Percentiles rank a stretch among this genome's conserved stretches.
These are phyloP conservation scores for Aulostomus chinensis DNA, from an alignment of 2,797 vertebrate species.

Conservation along the genomic window DNA sequence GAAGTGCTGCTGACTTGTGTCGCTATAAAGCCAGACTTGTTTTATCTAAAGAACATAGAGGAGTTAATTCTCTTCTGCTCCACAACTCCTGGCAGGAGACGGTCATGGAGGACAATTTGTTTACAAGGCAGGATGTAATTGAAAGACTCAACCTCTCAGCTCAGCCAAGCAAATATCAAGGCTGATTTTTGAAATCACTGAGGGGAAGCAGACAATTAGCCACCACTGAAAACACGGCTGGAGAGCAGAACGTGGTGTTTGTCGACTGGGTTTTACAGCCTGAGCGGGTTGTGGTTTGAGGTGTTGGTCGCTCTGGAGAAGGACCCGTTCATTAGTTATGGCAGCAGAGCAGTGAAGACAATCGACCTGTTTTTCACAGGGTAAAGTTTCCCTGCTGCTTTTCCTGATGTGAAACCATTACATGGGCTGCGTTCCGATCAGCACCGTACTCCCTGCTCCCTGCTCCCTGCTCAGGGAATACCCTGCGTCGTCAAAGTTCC, in stretches of 20 bases:
- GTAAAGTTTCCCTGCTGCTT: too few species aligned
- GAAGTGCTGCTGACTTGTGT: slow-evolving; percentile 12
- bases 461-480: too few species aligned
- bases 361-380: too few species aligned
- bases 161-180: slow-evolving; percentile 53
- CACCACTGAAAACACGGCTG: slow-evolving; percentile 35
- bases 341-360: slow-evolving; percentile 18
- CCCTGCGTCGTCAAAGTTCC: too few species aligned
- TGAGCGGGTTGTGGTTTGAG: not conserved
- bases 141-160: slow-evolving; percentile 43
- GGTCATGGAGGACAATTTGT: slow-evolving; percentile 68
- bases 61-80: slow-evolving; percentile 47
- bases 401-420: too few species aligned
- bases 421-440: too few species aligned
- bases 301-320: slow-evolving; percentile 15
- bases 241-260: slow-evolving; percentile 3
- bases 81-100: slow-evolving; percentile 49
- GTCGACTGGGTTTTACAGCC: slow-evolving; percentile 4
- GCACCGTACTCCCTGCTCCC: too few species aligned
- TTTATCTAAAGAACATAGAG: slow-evolving; percentile 55
- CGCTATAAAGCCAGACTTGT: slow-evolving; percentile 19
- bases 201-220: slow-evolving; percentile 56
- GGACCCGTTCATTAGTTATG: slow-evolving; percentile 50
- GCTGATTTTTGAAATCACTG: slow-evolving; percentile 40
- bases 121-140: slow-evolving; percentile 71